Conservation (phyloP, 2,113 vertebrate genomes). For the Xiphophorus hellerii region DNA sequence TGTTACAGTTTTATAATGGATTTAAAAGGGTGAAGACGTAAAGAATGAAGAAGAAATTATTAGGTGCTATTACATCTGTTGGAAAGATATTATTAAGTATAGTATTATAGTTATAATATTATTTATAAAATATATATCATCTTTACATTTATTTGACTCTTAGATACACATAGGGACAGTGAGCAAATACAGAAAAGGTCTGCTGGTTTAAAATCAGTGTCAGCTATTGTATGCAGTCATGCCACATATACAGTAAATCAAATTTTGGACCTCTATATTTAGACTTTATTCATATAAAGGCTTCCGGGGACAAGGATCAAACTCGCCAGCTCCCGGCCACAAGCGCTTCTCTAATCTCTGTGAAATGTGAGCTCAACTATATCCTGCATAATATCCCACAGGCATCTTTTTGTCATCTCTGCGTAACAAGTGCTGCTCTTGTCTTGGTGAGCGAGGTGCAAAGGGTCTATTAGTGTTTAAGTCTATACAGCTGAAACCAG, state of each 20-base stretch:
- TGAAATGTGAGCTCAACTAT: background rate
- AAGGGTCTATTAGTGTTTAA: background rate
- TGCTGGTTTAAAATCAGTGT: background rate
- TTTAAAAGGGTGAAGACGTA: too few species aligned
- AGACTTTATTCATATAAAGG: background rate
- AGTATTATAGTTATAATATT: too few species aligned
- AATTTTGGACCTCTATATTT: background rate
- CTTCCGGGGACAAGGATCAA: background rate
- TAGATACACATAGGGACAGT: background rate
- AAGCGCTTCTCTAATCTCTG: background rate
- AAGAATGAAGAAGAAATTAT: too few species aligned
- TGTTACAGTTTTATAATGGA: too few species aligned
- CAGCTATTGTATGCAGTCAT: background rate
- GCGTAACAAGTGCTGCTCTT: background rate
- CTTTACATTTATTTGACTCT: background rate
- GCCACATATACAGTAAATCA: background rate
- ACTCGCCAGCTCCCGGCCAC: background rate
- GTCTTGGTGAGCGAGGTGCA: background rate
- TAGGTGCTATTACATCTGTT: too few species aligned
- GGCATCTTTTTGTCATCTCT: background rate
- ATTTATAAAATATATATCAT: background rate
- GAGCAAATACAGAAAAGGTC: background rate
- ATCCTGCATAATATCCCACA: background rate
- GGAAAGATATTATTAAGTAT: too few species aligned
- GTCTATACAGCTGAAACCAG: background rate